Evolutionary conservation across 2,797 vertebrate genomes (phyloP).

Genomic region (Rhinatrema bivittatum): DNA sequence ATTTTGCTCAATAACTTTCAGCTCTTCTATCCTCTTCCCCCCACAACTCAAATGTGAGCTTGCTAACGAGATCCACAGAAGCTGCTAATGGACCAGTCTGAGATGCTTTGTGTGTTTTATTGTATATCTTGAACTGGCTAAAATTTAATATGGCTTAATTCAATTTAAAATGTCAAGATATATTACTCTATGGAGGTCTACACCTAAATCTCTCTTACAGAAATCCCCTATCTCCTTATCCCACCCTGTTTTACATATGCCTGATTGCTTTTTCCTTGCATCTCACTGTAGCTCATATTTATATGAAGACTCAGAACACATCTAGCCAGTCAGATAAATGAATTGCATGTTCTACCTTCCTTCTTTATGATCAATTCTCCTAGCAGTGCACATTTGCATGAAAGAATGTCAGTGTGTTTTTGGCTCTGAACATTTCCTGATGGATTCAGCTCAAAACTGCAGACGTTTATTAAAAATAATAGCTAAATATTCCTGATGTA

Average conservation of each 20-base stretch:
- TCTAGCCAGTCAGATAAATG: conserved; percentile 46
- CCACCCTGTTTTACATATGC: conserved; percentile 17
- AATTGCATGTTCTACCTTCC: conserved; percentile 30
- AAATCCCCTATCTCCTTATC: no score
- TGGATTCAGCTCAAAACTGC: conserved; percentile 53
- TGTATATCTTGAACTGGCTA: no score
- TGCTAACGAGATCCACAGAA: no score
- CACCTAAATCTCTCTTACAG: no score
- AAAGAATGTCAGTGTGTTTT: conserved; percentile 67
- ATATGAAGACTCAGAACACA: conserved; percentile 36
- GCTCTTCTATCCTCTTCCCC: no score
- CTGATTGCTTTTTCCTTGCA: conserved; percentile 30
- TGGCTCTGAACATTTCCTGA: conserved; percentile 57
- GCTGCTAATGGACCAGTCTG: no score
- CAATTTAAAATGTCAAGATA: no score
- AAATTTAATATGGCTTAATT: no score
- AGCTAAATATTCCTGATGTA: conserved; percentile 69
- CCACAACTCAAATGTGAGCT: no score
- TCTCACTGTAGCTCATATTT: conserved; percentile 30
- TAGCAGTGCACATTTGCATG: conserved; percentile 58
- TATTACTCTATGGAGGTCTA: no score
- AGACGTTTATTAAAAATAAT: conserved; percentile 74
- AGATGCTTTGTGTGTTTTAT: no score
- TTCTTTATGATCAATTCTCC: conserved; percentile 57
- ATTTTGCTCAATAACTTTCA: no score